Evolutionary conservation across 2,113 vertebrate genomes (phyloP).

Genomic region (Leucosticte australis): DNA sequence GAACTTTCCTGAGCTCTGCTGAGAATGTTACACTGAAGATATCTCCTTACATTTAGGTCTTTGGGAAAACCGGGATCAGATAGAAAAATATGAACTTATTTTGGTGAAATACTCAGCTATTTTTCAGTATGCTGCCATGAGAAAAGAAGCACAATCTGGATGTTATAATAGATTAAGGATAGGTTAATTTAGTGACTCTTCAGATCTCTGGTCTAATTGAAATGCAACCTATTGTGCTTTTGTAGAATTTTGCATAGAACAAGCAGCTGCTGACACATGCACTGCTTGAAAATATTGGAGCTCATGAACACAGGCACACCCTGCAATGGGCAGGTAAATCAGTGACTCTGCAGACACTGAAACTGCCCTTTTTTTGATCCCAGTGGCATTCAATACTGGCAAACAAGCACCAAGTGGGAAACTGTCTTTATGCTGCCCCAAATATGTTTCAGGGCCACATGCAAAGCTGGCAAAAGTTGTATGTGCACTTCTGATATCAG

Average conservation of each 20-base stretch:
- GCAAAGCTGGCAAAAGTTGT: neutral
- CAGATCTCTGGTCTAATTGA: neutral
- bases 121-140: neutral
- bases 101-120: neutral
- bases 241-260: neutral
- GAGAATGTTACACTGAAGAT: neutral
- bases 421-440: neutral
- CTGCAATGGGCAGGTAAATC: neutral
- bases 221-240: neutral
- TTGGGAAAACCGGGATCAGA: neutral
- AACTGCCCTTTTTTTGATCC: neutral
- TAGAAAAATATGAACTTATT: neutral
- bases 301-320: neutral
- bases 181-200: neutral
- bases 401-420: neutral
- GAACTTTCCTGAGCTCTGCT: neutral
- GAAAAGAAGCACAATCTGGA: neutral
- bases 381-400: neutral
- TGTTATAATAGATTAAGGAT: neutral
- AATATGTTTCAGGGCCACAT: neutral
- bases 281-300: neutral
- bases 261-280: neutral
- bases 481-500: neutral
- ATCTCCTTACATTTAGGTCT: neutral
- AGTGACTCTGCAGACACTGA: neutral